phyloP scores from a whole-genome alignment of 1,140 invertebrate species.

The Episyrphus balteatus region DNA sequence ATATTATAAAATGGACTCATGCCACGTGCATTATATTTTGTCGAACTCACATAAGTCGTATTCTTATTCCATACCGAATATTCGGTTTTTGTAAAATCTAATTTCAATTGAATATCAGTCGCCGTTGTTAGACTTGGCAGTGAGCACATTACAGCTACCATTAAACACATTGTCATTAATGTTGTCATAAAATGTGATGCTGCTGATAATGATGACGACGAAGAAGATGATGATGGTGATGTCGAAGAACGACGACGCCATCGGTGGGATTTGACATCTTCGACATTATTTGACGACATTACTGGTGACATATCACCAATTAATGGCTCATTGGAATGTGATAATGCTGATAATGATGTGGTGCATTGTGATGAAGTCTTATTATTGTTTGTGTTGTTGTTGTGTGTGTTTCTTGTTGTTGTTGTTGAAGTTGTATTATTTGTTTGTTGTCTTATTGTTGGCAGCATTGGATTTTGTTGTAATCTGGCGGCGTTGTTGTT shows the following conservation, averaged over 20 bases:
- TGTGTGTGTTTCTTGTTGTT: too few species aligned
- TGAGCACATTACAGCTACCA: neutral
- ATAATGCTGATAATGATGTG: too few species aligned
- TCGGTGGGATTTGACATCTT: too few species aligned
- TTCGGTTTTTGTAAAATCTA: slow-evolving; percentile 10
- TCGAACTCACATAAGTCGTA: slow-evolving; percentile 44
- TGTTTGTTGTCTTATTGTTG: too few species aligned
- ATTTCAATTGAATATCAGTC: neutral
- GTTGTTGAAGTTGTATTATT: too few species aligned
- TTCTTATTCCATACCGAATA: slow-evolving; percentile 17
- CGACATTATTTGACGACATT: too few species aligned
- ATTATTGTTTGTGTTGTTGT: too few species aligned
- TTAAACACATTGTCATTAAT: neutral
- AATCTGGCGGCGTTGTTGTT: too few species aligned
- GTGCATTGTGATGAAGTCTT: too few species aligned
- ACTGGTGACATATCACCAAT: too few species aligned
- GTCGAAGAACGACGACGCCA: neutral
- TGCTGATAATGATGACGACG: neutral
- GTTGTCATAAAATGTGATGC: neutral
- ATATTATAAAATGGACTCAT: slow-evolving; percentile 58
- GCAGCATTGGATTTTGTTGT: too few species aligned
- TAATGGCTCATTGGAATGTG: too few species aligned
- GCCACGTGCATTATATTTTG: slow-evolving; percentile 50
- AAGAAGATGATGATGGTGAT: neutral
- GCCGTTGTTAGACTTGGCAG: neutral